These are phyloP conservation scores for Pteria penguin DNA, from an alignment of 2,888 invertebrate species.

Conservation along the genomic window DNA sequence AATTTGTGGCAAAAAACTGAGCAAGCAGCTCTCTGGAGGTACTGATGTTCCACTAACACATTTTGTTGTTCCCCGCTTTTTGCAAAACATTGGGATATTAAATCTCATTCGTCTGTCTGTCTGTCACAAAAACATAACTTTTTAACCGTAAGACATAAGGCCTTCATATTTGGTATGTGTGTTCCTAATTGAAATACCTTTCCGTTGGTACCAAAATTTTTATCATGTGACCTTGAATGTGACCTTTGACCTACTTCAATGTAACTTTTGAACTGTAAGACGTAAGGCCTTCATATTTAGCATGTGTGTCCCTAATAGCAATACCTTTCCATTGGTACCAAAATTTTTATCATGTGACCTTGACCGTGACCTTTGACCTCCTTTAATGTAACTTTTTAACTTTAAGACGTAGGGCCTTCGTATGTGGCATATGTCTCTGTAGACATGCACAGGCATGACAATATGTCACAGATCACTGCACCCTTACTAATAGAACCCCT, in stretches of 20 bases:
- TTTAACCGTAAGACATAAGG: neutral
- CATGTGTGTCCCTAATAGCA: no score
- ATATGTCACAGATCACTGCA: no score
- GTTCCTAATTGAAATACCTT: neutral
- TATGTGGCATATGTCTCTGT: neutral
- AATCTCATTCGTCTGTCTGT: neutral
- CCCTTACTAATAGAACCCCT: no score
- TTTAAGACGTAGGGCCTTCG: neutral
- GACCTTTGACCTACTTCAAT: constrained; percentile 1
- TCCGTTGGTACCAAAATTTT: neutral
- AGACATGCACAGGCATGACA: no score
- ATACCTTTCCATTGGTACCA: no score
- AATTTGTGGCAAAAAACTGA: no score
- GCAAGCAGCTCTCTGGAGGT: no score
- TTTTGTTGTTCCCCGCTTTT: neutral
- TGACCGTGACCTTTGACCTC: no score
- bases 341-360: no score
- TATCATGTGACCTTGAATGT: neutral
- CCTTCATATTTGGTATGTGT: neutral
- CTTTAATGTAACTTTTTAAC: no score
- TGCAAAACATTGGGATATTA: neutral
- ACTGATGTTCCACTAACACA: neutral
- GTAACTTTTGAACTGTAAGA: neutral
- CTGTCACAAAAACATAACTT: neutral
- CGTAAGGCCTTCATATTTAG: no score